Evolutionary conservation across 2,888 invertebrate species (phyloP).

Genomic region (Mythimna pallens): DNA sequence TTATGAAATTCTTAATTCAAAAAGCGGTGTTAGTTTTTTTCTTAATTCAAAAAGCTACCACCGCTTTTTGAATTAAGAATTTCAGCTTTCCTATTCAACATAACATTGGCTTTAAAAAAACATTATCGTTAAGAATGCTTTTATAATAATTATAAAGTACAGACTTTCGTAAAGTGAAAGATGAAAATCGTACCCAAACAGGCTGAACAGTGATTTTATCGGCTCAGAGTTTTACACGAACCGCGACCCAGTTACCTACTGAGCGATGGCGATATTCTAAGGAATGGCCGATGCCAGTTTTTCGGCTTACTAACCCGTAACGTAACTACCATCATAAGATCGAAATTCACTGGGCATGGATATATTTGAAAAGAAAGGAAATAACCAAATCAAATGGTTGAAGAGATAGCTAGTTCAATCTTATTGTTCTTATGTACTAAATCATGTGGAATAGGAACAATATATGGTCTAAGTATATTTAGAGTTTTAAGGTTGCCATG

Average conservation of each 20-base stretch:
- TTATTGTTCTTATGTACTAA: too few relatives aligned
- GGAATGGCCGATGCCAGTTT: constrained; percentile 4
- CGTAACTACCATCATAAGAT: neutral
- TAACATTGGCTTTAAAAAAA: neutral
- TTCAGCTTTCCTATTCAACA: neutral
- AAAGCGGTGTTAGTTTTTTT: neutral
- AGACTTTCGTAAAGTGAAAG: neutral
- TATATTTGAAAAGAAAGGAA: too few relatives aligned
- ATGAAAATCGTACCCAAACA: neutral
- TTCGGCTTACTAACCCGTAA: neutral
- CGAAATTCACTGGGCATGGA: neutral
- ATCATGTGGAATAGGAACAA: too few relatives aligned
- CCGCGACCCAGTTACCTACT: constrained; percentile 6
- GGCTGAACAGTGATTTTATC: constrained; percentile 17
- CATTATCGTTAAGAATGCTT: neutral
- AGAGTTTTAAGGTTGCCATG: too few relatives aligned
- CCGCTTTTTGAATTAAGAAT: too few relatives aligned
- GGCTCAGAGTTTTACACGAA: constrained; percentile 3
- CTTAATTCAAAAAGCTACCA: too few relatives aligned
- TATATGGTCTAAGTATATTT: too few relatives aligned
- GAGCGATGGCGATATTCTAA: constrained; percentile 4
- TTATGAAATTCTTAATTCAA: neutral
- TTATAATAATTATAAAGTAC: too few relatives aligned
- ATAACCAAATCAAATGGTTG: too few relatives aligned
- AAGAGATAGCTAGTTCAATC: too few relatives aligned